Evolutionary conservation across 2,888 invertebrate species (phyloP).

Genomic region (Neria commutata): DNA sequence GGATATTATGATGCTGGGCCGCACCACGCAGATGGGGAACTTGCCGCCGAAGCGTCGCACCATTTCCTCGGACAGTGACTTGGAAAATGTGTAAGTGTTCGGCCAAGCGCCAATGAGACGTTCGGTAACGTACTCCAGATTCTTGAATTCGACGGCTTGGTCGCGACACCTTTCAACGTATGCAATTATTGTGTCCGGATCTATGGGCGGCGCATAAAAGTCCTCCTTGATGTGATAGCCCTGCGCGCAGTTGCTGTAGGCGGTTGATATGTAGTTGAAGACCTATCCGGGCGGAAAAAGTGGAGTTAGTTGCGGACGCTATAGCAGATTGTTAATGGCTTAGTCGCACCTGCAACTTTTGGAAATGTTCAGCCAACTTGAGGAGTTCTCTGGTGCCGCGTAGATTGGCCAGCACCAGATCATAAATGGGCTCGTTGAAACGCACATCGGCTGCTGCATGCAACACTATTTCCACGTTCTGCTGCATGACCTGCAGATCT

Average conservation of each 20-base stretch:
- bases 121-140: conserved; percentile 30
- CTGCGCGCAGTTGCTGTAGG: conserved; percentile 36
- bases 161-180: conserved; percentile 26
- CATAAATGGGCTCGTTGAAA: conserved; percentile 25
- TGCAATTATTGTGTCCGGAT: conserved; percentile 38
- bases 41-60: conserved; percentile 19
- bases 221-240: conserved; percentile 33
- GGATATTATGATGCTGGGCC: conserved; percentile 31
- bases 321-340: too few relatives aligned
- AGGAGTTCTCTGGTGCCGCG: conserved; percentile 30
- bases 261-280: conserved; percentile 45
- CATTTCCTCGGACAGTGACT: conserved; percentile 41
- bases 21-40: conserved; percentile 24
- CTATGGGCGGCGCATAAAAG: conserved; percentile 38
- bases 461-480: conserved; percentile 40
- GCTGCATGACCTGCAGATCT: conserved; percentile 30
- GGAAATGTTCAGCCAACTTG: conserved; percentile 15
- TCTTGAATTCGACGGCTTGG: conserved; percentile 21
- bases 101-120: conserved; percentile 41
- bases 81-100: conserved; percentile 43
- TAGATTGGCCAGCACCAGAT: conserved; percentile 26
- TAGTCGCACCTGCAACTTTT: conserved; percentile 14
- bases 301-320: neutral
- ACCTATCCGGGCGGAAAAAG: conserved; percentile 24
- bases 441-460: conserved; percentile 29